phyloP scores from a whole-genome alignment of 2,888 invertebrate species.

The Stenolophus ochropezus region DNA sequence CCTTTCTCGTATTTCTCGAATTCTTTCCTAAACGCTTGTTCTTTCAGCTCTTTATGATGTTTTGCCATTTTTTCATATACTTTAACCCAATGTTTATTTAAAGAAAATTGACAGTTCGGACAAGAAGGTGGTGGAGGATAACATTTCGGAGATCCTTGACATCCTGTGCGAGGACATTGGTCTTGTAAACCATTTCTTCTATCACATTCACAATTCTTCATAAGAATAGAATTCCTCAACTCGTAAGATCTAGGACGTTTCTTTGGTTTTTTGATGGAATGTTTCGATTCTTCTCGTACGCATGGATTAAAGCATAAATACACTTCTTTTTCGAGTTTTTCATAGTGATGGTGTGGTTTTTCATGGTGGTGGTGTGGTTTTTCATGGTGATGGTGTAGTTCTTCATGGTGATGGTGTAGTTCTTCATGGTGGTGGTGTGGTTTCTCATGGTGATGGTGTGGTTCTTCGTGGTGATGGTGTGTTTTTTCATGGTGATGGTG shows the following conservation, averaged over 20 bases:
- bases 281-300: too few relatives aligned
- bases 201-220: conserved; percentile 77
- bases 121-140: neutral
- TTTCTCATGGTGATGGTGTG: neutral
- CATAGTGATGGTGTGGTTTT: neutral
- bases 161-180: neutral
- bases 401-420: too few relatives aligned
- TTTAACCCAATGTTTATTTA: neutral
- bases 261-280: neutral
- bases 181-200: conserved; percentile 73
- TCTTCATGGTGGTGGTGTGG: neutral
- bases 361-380: neutral
- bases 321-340: too few relatives aligned
- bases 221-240: conserved; percentile 74
- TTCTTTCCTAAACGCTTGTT: too few relatives aligned
- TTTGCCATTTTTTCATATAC: neutral
- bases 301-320: conserved; percentile 28
- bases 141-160: neutral
- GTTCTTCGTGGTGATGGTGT: neutral
- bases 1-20: too few relatives aligned
- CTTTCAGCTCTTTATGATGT: too few relatives aligned
- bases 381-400: neutral
- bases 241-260: conserved; percentile 75
- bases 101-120: neutral
- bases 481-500: too few relatives aligned